Base-by-base conservation (phyloP, 2,888 invertebrate genomes). In the Mythimna albipuncta region DNA sequence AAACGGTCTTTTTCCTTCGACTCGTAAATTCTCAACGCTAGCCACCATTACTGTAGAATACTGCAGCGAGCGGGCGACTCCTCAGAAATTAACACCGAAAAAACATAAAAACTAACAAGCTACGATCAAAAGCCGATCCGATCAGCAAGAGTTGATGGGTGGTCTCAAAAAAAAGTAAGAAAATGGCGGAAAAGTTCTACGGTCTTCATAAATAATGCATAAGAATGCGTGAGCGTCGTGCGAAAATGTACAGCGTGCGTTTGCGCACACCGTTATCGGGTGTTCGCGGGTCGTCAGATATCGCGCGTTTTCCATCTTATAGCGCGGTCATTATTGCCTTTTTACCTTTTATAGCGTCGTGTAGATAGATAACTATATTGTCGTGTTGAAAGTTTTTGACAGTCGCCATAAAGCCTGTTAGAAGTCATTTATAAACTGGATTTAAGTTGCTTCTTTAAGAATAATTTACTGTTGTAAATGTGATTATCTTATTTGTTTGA, bases 121-220 rank as follows among this genome's bases (percentile, higher is more conserved):
- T 72, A 74, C 80, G 79, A 84, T 82, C 82, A 80, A 84, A 81
- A 79, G 83, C 70, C 65, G 81, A 85, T 85, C 82, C 83, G 83
- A 75, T 64, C 83, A 72, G 77, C 77, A 73, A 80, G 68, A 86
- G 82, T 86, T 82, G 84, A 77, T 86, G 89, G 90, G 91, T 91
- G 90, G 91, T 89, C 91, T 83, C 81, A 82, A 87, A 90, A 93
- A 85, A 91, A 92, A 90, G 84, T 81, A 79, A 92, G 92, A 92
- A 94, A 93, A 94, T 89, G 90, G 89, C 90, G 93, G 94, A 94
- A 95, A 94, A 93, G 89, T 91, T 90, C 88, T 90, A 89, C 90
- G 88, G 87, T 85, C 83, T 82, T 92, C 89, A 95, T 95, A 92
- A 93, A 95, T 95, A 94, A 95, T 95, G 91, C 90, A 95, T 90